These are phyloP conservation scores for Silurus meridionalis DNA, from an alignment of 2,113 vertebrate genomes.

Conservation along the genomic window DNA sequence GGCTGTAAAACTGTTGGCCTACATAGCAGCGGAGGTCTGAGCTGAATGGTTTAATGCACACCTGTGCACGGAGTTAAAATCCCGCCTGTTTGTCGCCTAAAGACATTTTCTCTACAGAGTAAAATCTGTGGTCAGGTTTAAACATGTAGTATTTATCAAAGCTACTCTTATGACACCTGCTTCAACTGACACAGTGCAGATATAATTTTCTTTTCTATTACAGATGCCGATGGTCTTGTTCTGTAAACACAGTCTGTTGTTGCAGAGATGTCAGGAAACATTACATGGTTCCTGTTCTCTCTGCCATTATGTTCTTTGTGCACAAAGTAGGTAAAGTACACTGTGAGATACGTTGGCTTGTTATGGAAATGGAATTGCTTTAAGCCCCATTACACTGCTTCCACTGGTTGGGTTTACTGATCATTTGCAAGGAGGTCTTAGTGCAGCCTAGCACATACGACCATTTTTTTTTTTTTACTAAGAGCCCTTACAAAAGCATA, in stretches of 20 bases:
- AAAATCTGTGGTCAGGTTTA: slow-evolving; percentile 35
- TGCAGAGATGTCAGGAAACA: slow-evolving; percentile 3
- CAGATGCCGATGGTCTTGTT: not conserved
- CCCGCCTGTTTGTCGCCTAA: not conserved
- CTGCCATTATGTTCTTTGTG: not conserved
- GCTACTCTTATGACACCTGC: slow-evolving; percentile 25
- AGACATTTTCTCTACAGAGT: slow-evolving; percentile 10
- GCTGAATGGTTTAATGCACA: slow-evolving; percentile 15
- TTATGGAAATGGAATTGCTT: not conserved
- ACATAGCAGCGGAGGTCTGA: not conserved
- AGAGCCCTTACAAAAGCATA: not conserved
- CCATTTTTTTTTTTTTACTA: not conserved
- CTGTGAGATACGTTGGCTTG: not conserved
- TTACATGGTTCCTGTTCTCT: slow-evolving; percentile 10
- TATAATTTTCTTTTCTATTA: not conserved
- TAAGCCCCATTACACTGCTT: not conserved
- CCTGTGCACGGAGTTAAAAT: slow-evolving; percentile 7
- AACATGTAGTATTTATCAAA: slow-evolving; percentile 30
- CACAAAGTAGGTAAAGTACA: slow-evolving; percentile 14
- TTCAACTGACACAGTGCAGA: not conserved
- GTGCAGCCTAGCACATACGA: not conserved
- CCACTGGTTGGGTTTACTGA: not conserved
- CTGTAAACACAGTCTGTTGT: not conserved
- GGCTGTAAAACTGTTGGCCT: slow-evolving; percentile 12
- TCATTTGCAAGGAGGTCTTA: not conserved